Conservation (phyloP, 2,797 vertebrate species). For the Paramormyrops hopkinsi region DNA sequence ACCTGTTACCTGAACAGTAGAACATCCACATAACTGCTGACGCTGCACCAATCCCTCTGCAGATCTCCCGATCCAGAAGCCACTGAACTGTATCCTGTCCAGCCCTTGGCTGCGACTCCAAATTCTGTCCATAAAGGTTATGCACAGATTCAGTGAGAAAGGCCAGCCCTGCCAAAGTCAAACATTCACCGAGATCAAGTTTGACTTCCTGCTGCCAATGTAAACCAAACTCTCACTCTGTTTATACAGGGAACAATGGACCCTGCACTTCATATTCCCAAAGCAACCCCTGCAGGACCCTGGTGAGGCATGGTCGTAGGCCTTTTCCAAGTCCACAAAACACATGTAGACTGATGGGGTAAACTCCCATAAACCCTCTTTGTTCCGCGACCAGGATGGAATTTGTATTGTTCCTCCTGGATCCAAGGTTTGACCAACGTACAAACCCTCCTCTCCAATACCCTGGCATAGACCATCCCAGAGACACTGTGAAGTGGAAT, state of each 20-base stretch:
- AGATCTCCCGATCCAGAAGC: background rate
- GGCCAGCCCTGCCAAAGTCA: background rate
- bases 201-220: background rate
- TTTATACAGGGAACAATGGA: background rate
- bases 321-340: background rate
- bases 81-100: background rate
- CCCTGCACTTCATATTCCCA: background rate
- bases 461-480: background rate
- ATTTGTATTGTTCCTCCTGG: background rate
- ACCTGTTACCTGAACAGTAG: background rate
- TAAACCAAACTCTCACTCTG: background rate
- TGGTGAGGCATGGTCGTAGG: background rate
- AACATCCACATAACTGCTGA: background rate
- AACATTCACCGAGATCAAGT: background rate
- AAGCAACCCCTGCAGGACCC: background rate
- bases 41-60: background rate
- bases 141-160: background rate
- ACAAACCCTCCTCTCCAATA: background rate
- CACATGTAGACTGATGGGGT: background rate
- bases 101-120: background rate
- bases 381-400: background rate
- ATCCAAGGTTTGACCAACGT: background rate
- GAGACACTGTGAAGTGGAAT: background rate
- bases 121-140: background rate
- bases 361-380: background rate